Conservation (phyloP, 2,797 vertebrate genomes). For the Girardinus metallicus region DNA sequence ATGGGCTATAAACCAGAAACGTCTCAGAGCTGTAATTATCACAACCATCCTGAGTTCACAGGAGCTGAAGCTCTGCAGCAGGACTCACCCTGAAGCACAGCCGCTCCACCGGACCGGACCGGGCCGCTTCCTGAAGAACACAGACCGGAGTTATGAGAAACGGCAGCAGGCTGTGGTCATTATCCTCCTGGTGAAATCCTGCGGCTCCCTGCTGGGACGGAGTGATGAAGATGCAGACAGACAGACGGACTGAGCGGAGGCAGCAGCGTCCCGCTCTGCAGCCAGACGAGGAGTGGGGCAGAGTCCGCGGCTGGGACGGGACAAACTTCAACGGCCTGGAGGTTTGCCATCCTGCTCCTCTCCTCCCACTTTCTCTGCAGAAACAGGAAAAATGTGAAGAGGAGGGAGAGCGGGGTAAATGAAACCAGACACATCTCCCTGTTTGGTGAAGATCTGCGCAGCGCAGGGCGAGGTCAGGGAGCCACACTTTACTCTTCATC, state of each 20-base stretch:
- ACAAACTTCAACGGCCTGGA: conserved; percentile 79
- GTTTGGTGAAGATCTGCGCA: conserved; percentile 78
- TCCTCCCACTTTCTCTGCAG: conserved; percentile 78
- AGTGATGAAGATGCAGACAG: conserved; percentile 42
- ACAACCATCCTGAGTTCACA: conserved; percentile 37
- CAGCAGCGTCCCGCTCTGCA: conserved; percentile 67
- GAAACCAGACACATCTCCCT: conserved; percentile 79
- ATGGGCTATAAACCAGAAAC: conserved; percentile 47
- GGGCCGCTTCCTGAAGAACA: conserved; percentile 49
- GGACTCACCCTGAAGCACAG: conserved; percentile 68
- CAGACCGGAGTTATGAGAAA: conserved; percentile 44
- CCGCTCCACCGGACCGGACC: conserved; percentile 68
- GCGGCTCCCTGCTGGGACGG: conserved; percentile 59
- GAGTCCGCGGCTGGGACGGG: conserved; percentile 69
- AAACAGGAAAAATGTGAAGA: conserved; percentile 46
- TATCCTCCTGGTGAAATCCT: conserved; percentile 70
- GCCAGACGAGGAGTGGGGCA: conserved; percentile 77
- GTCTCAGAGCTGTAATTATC: conserved; percentile 43
- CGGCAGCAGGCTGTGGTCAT: conserved; percentile 69
- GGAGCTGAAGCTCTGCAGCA: conserved; percentile 25
- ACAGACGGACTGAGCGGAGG: conserved; percentile 41
- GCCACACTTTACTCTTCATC: conserved; percentile 36
- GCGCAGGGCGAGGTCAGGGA: conserved; percentile 77
- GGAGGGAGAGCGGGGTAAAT: conserved; percentile 59
- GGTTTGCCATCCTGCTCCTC: conserved; percentile 71